Evolutionary conservation across 2,797 vertebrate species (phyloP).

Genomic region (Staurois parvus): DNA sequence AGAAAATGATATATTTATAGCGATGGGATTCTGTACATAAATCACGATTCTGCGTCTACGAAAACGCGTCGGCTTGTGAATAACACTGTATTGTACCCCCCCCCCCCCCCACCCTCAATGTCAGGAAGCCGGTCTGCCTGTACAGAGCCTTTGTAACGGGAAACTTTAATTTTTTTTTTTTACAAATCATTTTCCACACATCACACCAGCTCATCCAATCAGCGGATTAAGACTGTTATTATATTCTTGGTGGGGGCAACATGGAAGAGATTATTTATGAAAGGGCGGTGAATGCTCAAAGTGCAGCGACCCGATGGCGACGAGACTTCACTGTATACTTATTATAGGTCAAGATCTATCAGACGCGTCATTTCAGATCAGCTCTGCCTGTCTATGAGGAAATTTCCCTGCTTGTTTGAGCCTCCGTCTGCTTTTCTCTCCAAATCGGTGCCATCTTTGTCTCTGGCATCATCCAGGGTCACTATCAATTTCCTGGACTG

Average conservation of each 20-base stretch:
- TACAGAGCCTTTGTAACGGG: background rate
- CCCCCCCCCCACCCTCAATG: background rate
- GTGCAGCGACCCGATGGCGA: too few species aligned
- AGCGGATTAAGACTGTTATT: background rate
- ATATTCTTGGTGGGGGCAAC: background rate
- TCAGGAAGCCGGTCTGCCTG: slow-evolving; percentile 41
- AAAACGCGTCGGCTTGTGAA: background rate
- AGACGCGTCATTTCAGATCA: too few species aligned
- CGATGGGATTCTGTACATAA: slow-evolving; percentile 24
- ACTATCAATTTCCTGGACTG: too few species aligned
- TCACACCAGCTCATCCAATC: background rate
- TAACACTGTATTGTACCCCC: background rate
- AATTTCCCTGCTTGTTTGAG: too few species aligned
- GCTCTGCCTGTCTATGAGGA: too few species aligned
- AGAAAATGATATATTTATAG: slow-evolving; percentile 33
- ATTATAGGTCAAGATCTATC: too few species aligned
- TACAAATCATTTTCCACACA: background rate
- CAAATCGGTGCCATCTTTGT: too few species aligned
- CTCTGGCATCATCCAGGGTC: too few species aligned
- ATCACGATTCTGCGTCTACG: background rate
- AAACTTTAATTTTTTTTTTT: background rate
- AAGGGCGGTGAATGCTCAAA: too few species aligned
- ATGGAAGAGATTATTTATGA: background rate
- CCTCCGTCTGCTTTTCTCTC: too few species aligned
- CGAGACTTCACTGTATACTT: too few species aligned